Base-by-base conservation (phyloP, 1,140 invertebrate genomes). In the Atta texana region DNA sequence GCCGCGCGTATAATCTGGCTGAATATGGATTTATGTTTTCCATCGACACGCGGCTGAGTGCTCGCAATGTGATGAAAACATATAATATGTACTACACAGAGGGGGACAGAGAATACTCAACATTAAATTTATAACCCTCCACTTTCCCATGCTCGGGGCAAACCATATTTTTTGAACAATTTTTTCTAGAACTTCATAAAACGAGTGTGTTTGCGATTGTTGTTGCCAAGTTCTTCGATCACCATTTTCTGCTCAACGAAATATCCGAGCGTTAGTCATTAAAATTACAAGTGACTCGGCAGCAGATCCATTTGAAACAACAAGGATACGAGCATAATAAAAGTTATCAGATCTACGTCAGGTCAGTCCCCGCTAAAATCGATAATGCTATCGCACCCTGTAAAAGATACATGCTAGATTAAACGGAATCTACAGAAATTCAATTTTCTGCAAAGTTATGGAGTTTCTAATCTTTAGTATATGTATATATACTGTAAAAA, bases 1-100 rank as follows among this genome's bases (percentile, higher is more conserved):
- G 72, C 24, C 80, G 72, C 85, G 63, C 53, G 88, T 90, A 88
- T 87, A 90, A 90, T 90, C 89, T 89, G 85, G 89, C 66, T 87
- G 88, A 89, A 90, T 90, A 89, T 90, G 88, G 74, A 90, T 90
- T 85, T 90, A 85, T 85, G 77, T 68, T 87, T 90, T 87, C 51
- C 80, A 90, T 90, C 88, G 88, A 84, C 72, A 84, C 57, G 72
- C 68, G 51, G 53, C 44, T 31, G 87, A 57, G 63, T 55, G 82
- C 75, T 68, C 39, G 75, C 71, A 28, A 76, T 57, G 68, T 55
- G 86, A 78, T 77, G 24, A 75, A 63, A 75, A 44, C 57, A 84
- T 84, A 84, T 84, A 75, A 84, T 84, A 61, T 84, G 80, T 66
- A 66, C 66, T 49, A 51, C 14, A 28, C 3, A 16, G 39, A 7